Evolutionary conservation across 1,140 invertebrate genomes (phyloP).

Genomic region (Aphis craccivora): DNA sequence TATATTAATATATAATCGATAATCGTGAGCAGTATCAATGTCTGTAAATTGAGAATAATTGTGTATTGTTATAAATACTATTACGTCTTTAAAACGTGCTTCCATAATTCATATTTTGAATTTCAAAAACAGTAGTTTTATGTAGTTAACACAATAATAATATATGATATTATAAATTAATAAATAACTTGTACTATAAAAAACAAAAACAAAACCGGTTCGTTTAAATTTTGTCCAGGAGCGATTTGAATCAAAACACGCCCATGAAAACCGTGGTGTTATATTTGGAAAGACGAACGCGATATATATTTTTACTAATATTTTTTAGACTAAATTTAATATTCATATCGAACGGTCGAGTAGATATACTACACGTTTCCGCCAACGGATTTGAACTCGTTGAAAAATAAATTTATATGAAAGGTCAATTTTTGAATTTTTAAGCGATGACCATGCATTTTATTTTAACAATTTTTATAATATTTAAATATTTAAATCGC

Average conservation of each 20-base stretch:
- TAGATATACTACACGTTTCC: background rate
- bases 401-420: background rate
- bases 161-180: no score
- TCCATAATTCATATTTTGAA: background rate
- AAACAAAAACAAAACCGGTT: slow-evolving; percentile 7
- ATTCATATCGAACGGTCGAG: background rate
- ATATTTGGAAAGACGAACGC: background rate
- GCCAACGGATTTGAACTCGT: background rate
- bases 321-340: background rate
- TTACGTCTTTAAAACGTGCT: background rate
- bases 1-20: background rate
- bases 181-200: background rate
- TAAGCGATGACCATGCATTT: background rate
- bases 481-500: background rate
- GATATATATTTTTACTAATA: background rate
- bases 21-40: background rate
- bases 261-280: background rate
- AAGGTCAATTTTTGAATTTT: background rate
- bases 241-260: background rate
- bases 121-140: background rate
- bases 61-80: background rate
- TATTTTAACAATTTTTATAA: background rate
- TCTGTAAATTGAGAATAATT: background rate
- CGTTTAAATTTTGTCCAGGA: background rate
- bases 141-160: background rate